Percentiles rank a stretch among this genome's conserved stretches.
These are phyloP conservation scores for Zaprionus inermis DNA, from an alignment of 1,140 invertebrate species.

Conservation along the genomic window DNA sequence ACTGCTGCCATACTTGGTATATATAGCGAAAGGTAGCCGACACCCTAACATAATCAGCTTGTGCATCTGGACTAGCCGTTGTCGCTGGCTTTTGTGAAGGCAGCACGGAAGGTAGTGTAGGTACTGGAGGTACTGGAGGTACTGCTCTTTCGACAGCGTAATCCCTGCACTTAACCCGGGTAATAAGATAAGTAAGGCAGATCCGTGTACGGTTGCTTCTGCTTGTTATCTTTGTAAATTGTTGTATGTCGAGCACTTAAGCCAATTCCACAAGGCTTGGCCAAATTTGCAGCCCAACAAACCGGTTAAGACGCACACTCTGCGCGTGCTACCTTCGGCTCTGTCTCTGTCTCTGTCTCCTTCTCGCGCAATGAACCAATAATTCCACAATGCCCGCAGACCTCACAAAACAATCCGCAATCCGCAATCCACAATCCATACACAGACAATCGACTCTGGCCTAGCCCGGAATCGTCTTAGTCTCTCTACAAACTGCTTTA, in stretches of 20 bases:
- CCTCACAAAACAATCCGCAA: conserved; percentile 30
- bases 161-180: conserved; percentile 78
- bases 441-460: conserved; percentile 25
- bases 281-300: conserved; percentile 29
- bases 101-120: too few species aligned
- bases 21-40: conserved; percentile 10
- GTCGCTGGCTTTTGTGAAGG: too few species aligned
- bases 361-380: conserved; percentile 42
- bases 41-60: conserved; percentile 55
- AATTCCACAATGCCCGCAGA: conserved; percentile 42
- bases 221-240: conserved; percentile 82
- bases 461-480: conserved; percentile 19
- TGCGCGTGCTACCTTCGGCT: conserved; percentile 57
- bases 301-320: conserved; percentile 57
- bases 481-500: conserved; percentile 48
- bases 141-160: conserved; percentile 79
- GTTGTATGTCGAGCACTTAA: conserved; percentile 81
- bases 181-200: conserved; percentile 81
- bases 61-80: conserved; percentile 56
- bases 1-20: not conserved
- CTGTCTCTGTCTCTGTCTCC: conserved; percentile 1
- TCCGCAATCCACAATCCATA: conserved; percentile 8
- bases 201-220: conserved; percentile 52
- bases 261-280: conserved; percentile 53
- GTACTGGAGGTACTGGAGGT: not conserved